Percentiles rank a stretch among this genome's conserved stretches.
Conservation (phyloP, 2,797 vertebrate genomes). For the Carapus acus region DNA sequence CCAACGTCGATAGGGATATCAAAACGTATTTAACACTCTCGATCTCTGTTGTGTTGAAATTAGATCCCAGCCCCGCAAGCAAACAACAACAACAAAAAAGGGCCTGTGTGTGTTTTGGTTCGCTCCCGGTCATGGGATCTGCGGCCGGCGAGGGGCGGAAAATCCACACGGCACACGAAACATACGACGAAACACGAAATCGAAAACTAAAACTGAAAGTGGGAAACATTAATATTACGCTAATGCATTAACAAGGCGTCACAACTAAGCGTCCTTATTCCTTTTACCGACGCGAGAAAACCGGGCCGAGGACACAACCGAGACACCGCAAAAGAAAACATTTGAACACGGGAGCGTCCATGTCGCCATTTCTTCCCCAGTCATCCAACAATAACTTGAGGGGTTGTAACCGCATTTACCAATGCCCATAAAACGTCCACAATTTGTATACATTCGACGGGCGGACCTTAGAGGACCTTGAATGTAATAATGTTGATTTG, state of each 20-base stretch:
- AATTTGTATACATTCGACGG: fast-evolving
- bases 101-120: slow-evolving; percentile 25
- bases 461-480: fast-evolving
- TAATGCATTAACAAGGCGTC: too few species aligned
- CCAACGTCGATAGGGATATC: too few species aligned
- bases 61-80: slow-evolving; percentile 6
- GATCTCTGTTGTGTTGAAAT: not conserved
- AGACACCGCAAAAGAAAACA: too few species aligned
- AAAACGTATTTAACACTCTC: too few species aligned
- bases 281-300: too few species aligned
- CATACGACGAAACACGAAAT: not conserved
- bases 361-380: fast-evolving
- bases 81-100: not conserved
- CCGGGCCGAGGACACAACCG: too few species aligned
- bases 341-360: fast-evolving
- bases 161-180: slow-evolving; percentile 16
- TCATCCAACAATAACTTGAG: fast-evolving
- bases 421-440: fast-evolving
- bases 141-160: not conserved
- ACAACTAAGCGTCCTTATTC: too few species aligned
- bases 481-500: too few species aligned
- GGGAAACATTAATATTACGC: not conserved
- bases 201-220: slow-evolving; percentile 46
- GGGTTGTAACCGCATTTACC: too few species aligned
- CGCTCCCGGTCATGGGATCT: slow-evolving; percentile 57